These are phyloP conservation scores for Tachysurus fulvidraco DNA, from an alignment of 2,113 vertebrate genomes.

Conservation along the genomic window DNA sequence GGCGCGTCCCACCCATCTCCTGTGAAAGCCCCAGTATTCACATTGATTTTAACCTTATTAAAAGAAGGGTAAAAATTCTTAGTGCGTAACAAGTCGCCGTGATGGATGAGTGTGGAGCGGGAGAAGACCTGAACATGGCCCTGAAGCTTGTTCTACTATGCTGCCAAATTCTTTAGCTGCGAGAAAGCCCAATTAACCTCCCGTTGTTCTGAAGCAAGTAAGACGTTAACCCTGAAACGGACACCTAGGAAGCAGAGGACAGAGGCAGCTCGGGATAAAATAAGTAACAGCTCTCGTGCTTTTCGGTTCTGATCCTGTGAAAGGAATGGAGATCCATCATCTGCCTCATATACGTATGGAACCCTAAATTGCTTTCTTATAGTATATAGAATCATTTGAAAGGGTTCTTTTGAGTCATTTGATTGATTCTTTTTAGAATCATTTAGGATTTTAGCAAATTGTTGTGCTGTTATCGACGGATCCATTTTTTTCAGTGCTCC, in stretches of 20 bases:
- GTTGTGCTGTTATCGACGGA: no score
- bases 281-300: not conserved
- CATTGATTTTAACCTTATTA: slow-evolving; percentile 31
- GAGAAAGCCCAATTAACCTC: slow-evolving; percentile 54
- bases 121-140: slow-evolving; percentile 30
- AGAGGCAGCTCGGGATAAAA: not conserved
- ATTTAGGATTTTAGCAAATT: no score
- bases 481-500: not conserved
- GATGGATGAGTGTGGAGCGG: slow-evolving; percentile 45
- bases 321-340: no score
- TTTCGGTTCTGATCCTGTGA: not conserved
- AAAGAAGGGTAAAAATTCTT: slow-evolving; percentile 31
- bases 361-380: no score
- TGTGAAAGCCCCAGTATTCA: slow-evolving; percentile 1
- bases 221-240: slow-evolving; percentile 27
- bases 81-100: slow-evolving; percentile 19
- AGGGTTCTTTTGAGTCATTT: no score
- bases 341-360: no score
- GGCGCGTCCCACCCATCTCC: not conserved
- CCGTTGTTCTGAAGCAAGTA: slow-evolving; percentile 15
- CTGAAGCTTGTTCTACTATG: slow-evolving; percentile 33
- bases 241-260: not conserved
- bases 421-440: no score
- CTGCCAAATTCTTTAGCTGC: slow-evolving; percentile 44
- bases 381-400: no score